A percentile compares a stretch with the other conserved stretches of the same genome.
phyloP scores from a whole-genome alignment of 2,113 vertebrate genomes.

The Seriola quinqueradiata region DNA sequence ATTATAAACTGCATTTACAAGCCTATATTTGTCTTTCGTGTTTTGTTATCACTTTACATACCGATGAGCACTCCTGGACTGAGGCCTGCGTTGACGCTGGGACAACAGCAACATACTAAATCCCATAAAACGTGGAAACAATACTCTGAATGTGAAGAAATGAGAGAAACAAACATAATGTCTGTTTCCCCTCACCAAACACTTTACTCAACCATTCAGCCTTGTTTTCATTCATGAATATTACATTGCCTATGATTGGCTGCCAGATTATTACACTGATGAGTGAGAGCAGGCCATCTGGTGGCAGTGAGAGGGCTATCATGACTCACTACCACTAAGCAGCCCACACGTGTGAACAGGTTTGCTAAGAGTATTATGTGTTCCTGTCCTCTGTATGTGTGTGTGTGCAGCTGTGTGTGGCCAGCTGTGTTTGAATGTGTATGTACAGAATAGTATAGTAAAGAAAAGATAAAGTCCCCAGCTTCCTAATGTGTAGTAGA shows the following conservation, averaged over 20 bases:
- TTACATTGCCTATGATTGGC: conserved; percentile 70
- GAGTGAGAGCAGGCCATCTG: conserved; percentile 73
- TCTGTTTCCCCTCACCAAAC: conserved; percentile 38
- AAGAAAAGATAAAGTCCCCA: conserved; percentile 34
- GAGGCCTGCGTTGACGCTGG: conserved; percentile 1
- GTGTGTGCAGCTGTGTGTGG: conserved; percentile 12
- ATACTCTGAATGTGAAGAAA: conserved; percentile 23
- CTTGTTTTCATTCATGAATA: conserved; percentile 75
- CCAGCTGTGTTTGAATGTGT: conserved; percentile 44
- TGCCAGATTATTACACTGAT: conserved; percentile 66
- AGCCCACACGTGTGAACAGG: conserved; percentile 53
- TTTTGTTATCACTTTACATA: conserved; percentile 5
- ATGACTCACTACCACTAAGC: conserved; percentile 57
- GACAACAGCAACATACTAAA: conserved; percentile 12
- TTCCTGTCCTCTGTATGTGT: conserved; percentile 25
- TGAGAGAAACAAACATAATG: conserved; percentile 33
- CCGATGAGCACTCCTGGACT: neutral
- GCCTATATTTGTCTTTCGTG: neutral
- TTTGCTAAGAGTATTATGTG: conserved; percentile 37
- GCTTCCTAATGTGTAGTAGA: conserved; percentile 2
- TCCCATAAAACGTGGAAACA: conserved; percentile 21
- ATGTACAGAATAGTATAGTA: conserved; percentile 6
- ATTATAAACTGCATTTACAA: neutral
- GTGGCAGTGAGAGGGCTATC: conserved; percentile 63
- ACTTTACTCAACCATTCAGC: conserved; percentile 51